Evolutionary conservation across 2,888 invertebrate species (phyloP), one percentile per base, ranked within the genome.

Genomic region (Pterostichus niger): DNA sequence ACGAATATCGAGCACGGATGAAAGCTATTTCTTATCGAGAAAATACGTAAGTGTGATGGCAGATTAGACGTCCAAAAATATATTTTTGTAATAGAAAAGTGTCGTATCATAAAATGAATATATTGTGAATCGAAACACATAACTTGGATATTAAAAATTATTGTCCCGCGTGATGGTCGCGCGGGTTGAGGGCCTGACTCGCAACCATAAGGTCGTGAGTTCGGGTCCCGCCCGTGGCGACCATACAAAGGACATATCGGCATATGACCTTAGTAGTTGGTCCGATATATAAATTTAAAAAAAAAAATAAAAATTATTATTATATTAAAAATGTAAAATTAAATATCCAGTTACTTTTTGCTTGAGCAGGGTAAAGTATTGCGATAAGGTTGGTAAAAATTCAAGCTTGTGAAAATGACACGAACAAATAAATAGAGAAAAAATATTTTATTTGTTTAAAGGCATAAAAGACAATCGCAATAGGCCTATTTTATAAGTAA

Each of bases 401-500:
- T 40, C 40, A 73, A 82, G 56, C 75, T 75, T 82, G 82, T 82
- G 56, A 82, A 81, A 59, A 59, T 82, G 59, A 75, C 75, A 75
- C 59, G 49, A 73, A 54, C 44, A 80, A 81, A 35, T 35, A 15
- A n/a, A n/a, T 83, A 77, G 35, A 83, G n/a, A n/a, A n/a, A 77
- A 31, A 85, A 24, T 85, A 86, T 24, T 82, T 84, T 85, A 46
- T 68, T 84, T 64, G 71, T 84, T 56, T 84, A 84, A 84, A 82
- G 78, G 85, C 80, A 85, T 87, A 87, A 88, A 88, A 87, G 89
- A 89, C 89, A 89, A 89, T 89, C 89, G 88, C 86, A 79, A 86
- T 88, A 89, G 89, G 89, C 89, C 89, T 89, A 89, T 88, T 88
- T 88, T 89, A 86, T 88, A 88, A 86, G 85, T 85, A 86, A 85